Evolutionary conservation across 2,797 vertebrate genomes (phyloP).

Genomic region (Xenopus petersii): DNA sequence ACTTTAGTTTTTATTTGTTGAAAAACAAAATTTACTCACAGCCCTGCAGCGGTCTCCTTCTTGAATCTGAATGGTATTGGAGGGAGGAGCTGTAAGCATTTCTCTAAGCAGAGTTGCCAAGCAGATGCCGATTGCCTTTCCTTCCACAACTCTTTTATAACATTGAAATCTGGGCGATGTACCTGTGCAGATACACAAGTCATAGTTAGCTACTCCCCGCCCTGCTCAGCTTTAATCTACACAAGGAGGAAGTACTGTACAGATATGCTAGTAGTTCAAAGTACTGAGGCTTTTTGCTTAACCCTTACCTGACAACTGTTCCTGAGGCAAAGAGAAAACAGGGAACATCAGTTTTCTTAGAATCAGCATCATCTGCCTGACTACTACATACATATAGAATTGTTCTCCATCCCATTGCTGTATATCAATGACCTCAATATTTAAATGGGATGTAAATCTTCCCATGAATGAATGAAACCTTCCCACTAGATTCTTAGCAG

Average conservation of each 20-base stretch:
- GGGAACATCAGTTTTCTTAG: no score
- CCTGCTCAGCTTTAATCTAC: background rate
- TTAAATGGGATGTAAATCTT: no score
- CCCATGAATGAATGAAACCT: no score
- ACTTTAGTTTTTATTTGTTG: background rate
- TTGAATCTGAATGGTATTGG: conserved; percentile 8
- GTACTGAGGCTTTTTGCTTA: background rate
- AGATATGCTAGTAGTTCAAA: background rate
- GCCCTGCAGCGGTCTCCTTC: conserved; percentile 11
- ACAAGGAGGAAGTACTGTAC: conserved; percentile 6
- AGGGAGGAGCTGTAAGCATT: conserved; percentile 16
- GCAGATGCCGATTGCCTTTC: background rate
- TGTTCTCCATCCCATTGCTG: no score
- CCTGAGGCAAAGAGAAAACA: no score
- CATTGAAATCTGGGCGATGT: background rate
- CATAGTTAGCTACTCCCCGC: background rate
- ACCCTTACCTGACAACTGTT: background rate
- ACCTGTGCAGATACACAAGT: background rate
- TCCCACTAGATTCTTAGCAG: no score
- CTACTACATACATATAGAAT: no score
- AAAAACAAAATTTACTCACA: conserved; percentile 18
- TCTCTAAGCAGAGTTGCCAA: conserved; percentile 16
- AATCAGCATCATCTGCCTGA: no score
- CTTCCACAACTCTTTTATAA: background rate
- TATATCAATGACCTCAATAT: no score